Percentiles rank a stretch among this genome's conserved stretches.
phyloP scores from a whole-genome alignment of 2,797 vertebrate genomes.

The Sebastes wilsoni region DNA sequence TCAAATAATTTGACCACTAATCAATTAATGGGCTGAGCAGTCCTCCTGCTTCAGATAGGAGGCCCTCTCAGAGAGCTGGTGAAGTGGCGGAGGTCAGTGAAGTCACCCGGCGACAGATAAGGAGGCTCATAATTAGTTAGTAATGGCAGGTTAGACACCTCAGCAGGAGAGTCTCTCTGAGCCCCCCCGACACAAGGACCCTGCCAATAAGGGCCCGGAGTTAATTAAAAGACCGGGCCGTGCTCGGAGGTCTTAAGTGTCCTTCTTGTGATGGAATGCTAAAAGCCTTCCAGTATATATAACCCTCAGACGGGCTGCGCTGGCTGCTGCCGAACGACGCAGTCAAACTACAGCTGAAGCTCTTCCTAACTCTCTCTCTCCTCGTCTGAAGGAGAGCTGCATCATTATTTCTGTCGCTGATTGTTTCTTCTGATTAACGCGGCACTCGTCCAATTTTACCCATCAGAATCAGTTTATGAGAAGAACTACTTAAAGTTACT shows the following conservation, averaged over 20 bases:
- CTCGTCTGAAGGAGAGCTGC: too few relatives aligned
- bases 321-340: too few relatives aligned
- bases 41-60: background rate
- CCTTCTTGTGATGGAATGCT: constrained; percentile 49
- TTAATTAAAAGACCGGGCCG: constrained; percentile 62
- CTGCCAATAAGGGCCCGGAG: constrained; percentile 45
- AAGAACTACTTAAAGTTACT: too few relatives aligned
- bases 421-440: too few relatives aligned
- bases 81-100: constrained; percentile 34
- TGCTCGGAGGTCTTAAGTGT: constrained; percentile 46
- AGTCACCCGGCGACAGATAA: constrained; percentile 53
- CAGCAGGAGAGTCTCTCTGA: constrained; percentile 27
- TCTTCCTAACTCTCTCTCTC: too few relatives aligned
- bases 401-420: too few relatives aligned
- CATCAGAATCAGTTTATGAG: too few relatives aligned
- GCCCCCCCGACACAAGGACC: constrained; percentile 26
- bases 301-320: background rate
- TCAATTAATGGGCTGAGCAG: constrained; percentile 8
- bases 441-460: too few relatives aligned
- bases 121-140: constrained; percentile 59
- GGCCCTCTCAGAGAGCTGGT: constrained; percentile 5
- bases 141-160: constrained; percentile 51
- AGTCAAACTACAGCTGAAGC: too few relatives aligned
- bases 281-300: constrained; percentile 8
- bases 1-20: background rate